phyloP scores from a whole-genome alignment of 2,888 invertebrate genomes.

The Acholoe squamosa region DNA sequence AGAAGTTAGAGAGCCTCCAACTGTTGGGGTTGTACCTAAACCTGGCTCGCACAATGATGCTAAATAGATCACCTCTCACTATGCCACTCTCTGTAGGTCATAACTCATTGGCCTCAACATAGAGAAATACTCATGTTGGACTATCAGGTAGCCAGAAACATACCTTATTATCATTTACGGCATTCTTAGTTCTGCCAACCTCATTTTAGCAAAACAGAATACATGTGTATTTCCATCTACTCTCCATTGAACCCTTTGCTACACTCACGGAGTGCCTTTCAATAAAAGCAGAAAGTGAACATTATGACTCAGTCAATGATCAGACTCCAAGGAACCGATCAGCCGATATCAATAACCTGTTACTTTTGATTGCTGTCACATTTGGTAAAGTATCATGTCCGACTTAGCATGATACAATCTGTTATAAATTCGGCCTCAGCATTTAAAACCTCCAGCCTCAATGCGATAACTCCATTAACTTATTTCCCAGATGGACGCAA shows the following conservation, averaged over 20 bases:
- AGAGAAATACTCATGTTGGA: not conserved
- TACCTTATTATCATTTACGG: too few relatives aligned
- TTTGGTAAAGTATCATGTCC: not conserved
- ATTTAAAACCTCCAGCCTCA: not conserved
- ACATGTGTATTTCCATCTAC: too few relatives aligned
- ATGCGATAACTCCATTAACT: slow-evolving; percentile 30
- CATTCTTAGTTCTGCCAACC: too few relatives aligned
- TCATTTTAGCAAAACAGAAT: too few relatives aligned
- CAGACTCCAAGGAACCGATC: not conserved
- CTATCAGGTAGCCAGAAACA: not conserved
- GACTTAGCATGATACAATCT: slow-evolving; percentile 20
- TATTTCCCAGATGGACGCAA: slow-evolving; percentile 9
- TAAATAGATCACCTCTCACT: too few relatives aligned
- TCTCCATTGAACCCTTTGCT: too few relatives aligned
- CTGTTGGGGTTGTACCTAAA: not conserved
- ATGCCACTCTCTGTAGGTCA: too few relatives aligned
- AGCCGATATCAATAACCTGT: not conserved
- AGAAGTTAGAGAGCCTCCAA: not conserved
- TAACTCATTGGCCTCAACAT: too few relatives aligned
- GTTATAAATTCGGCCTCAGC: not conserved
- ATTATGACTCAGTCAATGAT: not conserved
- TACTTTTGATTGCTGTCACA: not conserved
- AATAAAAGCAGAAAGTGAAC: not conserved
- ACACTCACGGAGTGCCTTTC: not conserved
- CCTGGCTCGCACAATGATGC: not conserved